Base-by-base conservation (phyloP, 2,888 invertebrate species). In the Halocaridina rubra region DNA sequence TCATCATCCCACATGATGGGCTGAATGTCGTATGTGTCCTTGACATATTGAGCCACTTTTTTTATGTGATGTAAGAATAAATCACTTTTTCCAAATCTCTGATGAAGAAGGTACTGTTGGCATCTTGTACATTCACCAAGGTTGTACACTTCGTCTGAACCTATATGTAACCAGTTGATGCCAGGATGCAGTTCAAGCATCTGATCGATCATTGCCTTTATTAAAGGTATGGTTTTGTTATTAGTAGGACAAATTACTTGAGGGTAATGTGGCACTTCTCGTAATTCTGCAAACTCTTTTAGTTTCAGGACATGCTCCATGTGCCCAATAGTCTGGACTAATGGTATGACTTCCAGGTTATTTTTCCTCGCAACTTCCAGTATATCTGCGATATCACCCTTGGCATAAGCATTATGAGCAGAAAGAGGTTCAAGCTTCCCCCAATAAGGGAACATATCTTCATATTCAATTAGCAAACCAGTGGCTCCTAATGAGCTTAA, bases 1-100 rank as follows among this genome's bases (percentile, higher is more conserved):
- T 96, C 95, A 90, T 96, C 96, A 90, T 96, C 95, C 96, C 96
- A 96, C 89, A 96, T 94, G 81, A 96, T 93, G 0, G 94, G 92
- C 2, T 91, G 93, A 0, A 94, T 90, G 0, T 91, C 89, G 0
- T 93, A 90, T 19, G 92, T 92, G 5, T 91, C 91, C 71, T 92
- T 93, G 8, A 95, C 92, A 88, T 94, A 92, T 64, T 91, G 91
- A 2, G 93, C 93, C 24, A 95, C 92, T 86, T 92, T 92, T 4
- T 92, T 91, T 4, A 94, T 93, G 90, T 95, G 94, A 27, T 92
- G 91, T 16, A 94, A 90, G 90, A 94, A 94, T 19, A 94, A 89
- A 78, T 92, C 91, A 80, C 93, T 93, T 91, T 92, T 92, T 80
- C 86, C 69, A 80, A 88, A 92, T 89, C 94, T 93, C n/a, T 88